phyloP scores from a whole-genome alignment of 2,888 invertebrate genomes.

The Andrena camellia region DNA sequence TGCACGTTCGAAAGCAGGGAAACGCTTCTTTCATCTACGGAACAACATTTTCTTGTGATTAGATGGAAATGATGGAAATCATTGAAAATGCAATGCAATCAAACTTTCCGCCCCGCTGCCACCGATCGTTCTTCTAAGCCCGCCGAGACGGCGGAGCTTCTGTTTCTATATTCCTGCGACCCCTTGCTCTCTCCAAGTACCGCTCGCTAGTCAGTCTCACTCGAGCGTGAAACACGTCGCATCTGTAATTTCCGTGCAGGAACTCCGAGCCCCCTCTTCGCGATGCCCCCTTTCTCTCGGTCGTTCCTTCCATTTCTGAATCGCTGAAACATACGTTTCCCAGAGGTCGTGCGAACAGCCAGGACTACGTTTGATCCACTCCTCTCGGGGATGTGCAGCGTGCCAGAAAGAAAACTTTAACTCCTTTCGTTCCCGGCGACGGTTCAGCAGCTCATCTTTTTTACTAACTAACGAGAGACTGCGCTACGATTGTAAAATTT shows the following conservation, averaged over 20 bases:
- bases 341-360: constrained; percentile 38
- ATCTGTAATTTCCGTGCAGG: constrained; percentile 74
- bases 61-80: constrained; percentile 22
- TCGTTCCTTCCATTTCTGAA: constrained; percentile 46
- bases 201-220: constrained; percentile 61
- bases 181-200: constrained; percentile 41
- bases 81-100: constrained; percentile 32
- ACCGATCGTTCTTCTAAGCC: constrained; percentile 46
- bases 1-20: neutral
- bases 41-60: constrained; percentile 19
- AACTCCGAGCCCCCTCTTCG: constrained; percentile 61
- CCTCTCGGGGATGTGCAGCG: constrained; percentile 20
- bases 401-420: neutral
- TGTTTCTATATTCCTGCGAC: constrained; percentile 46
- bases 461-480: neutral
- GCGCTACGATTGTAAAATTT: too few species aligned
- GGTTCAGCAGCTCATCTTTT: constrained; percentile 4
- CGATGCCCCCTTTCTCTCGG: constrained; percentile 44
- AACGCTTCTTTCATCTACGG: neutral
- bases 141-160: constrained; percentile 26
- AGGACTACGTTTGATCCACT: constrained; percentile 32
- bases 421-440: neutral
- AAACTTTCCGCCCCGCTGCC: constrained; percentile 41
- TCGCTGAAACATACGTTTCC: constrained; percentile 51
- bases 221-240: constrained; percentile 72